A percentile compares a stretch with the other conserved stretches of the same genome.
Evolutionary conservation across 2,888 invertebrate genomes (phyloP).

Genomic region (Crematogaster levior): DNA sequence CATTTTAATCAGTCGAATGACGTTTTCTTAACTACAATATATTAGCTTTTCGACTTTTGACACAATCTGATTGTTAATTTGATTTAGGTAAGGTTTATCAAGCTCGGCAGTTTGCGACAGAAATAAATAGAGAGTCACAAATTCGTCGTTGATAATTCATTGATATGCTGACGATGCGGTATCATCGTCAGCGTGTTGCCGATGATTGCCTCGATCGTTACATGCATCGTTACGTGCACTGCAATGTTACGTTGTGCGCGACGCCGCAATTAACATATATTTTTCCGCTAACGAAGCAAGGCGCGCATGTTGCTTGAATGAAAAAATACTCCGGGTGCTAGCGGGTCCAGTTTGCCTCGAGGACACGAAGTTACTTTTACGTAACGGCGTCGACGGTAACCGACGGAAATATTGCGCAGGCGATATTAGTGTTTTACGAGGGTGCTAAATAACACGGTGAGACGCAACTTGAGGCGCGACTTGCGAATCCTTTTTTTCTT

Average conservation of each 20-base stretch:
- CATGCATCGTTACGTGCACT: conserved; percentile 11
- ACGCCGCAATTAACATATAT: conserved; percentile 33
- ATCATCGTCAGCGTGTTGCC: conserved; percentile 12
- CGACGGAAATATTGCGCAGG: conserved; percentile 47
- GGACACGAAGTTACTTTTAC: conserved; percentile 46
- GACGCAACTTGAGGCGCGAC: conserved; percentile 23
- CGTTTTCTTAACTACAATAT: neutral
- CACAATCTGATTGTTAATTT: neutral
- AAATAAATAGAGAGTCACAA: neutral
- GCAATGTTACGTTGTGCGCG: conserved; percentile 28
- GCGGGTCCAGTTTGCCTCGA: conserved; percentile 41
- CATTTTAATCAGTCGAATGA: neutral
- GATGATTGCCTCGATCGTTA: conserved; percentile 46
- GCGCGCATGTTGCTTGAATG: conserved; percentile 29
- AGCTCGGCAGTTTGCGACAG: neutral
- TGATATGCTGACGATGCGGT: conserved; percentile 10
- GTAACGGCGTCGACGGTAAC: conserved; percentile 35
- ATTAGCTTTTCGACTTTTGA: neutral
- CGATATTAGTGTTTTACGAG: conserved; percentile 49
- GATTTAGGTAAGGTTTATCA: conserved; percentile 1
- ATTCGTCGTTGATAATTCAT: conserved; percentile 28
- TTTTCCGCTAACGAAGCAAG: conserved; percentile 42
- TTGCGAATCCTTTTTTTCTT: conserved; percentile 12
- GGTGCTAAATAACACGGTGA: conserved; percentile 41
- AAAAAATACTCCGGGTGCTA: conserved; percentile 13